These are phyloP conservation scores for Channa striata DNA, from an alignment of 2,797 vertebrate genomes.

Conservation along the genomic window DNA sequence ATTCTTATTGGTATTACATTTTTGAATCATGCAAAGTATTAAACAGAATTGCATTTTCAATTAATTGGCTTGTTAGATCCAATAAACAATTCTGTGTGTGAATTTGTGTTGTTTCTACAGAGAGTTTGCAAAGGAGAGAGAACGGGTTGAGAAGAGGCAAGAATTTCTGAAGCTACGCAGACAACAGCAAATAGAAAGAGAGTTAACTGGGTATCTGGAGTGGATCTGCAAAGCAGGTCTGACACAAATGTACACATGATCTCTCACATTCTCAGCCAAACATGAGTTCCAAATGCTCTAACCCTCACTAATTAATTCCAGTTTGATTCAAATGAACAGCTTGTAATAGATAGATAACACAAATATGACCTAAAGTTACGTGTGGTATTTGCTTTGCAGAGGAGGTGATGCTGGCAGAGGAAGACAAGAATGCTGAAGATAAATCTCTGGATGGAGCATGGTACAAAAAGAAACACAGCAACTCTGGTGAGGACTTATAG, in stretches of 20 bases:
- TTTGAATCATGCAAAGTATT: too few species aligned
- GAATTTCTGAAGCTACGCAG: conserved; percentile 95
- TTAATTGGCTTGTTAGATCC: conserved; percentile 24
- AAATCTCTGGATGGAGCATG: conserved; percentile 93
- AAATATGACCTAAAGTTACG: neutral
- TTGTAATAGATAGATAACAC: neutral
- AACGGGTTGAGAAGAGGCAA: conserved; percentile 95
- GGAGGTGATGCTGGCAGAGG: conserved; percentile 98
- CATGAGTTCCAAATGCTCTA: neutral
- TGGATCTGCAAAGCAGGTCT: conserved; percentile 97
- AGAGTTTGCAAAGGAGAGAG: conserved; percentile 96
- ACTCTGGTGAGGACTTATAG: conserved; percentile 79
- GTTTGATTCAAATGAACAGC: neutral
- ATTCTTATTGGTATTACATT: too few species aligned
- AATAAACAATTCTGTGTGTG: conserved; percentile 23
- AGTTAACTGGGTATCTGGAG: conserved; percentile 96
- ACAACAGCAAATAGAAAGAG: conserved; percentile 96
- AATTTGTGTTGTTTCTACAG: conserved; percentile 67
- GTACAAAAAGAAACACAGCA: conserved; percentile 81
- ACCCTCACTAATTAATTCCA: neutral
- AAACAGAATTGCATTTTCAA: too few species aligned
- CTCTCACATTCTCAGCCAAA: neutral
- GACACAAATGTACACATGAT: conserved; percentile 11
- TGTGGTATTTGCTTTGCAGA: conserved; percentile 78
- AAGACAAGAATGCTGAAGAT: conserved; percentile 94